Base-by-base conservation (phyloP, 2,797 vertebrate species). In the Galago senegalensis region DNA sequence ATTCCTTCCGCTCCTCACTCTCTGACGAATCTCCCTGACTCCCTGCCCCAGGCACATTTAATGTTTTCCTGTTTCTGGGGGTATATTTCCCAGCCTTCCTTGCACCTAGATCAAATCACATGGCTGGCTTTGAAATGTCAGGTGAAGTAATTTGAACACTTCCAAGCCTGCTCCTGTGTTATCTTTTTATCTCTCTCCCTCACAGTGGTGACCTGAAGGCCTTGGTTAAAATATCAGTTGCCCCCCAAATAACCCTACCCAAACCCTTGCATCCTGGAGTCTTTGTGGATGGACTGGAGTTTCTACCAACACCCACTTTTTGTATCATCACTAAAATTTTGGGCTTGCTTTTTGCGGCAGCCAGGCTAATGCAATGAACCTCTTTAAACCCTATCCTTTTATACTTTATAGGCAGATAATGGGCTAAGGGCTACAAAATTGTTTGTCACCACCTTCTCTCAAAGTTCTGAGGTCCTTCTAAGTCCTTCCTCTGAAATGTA, bases 21-120 rank as follows among this genome's bases (percentile, higher is more conserved):
- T 85, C 56, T 89, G 73, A 70, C 23, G 27, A 20, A 0, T 53
- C 43, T 89, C 14, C 65, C 88, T 65, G 37, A n/a, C 46, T 5
- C 61, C 23, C 2, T 20, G 18, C 89, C 8, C 12, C 34, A 17
- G 21, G 14, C 3, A 79, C 29, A 49, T 80, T 34, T 58, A 84
- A 53, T 43, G 46, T 43, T 89, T 86, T 67, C 56, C 18, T 92
- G 10, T 87, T 92, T 56, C 72, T 96, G 83, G 79, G 53, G 73
- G 4, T 53, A 31, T 9, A 40, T 58, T 80, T 80, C 17, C 31
- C 58, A 63, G 25, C 7, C 7, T 80, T 87, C 1, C 17, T 13
- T 87, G 49, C 3, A 63, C 49, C 31, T 86, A 29, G 46, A 83
- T 34, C 65, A 92, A 87, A 53, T 20, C 31, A 18, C 20, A 2